Conservation (phyloP, 2,797 vertebrate species). For the Trichosurus vulpecula region DNA sequence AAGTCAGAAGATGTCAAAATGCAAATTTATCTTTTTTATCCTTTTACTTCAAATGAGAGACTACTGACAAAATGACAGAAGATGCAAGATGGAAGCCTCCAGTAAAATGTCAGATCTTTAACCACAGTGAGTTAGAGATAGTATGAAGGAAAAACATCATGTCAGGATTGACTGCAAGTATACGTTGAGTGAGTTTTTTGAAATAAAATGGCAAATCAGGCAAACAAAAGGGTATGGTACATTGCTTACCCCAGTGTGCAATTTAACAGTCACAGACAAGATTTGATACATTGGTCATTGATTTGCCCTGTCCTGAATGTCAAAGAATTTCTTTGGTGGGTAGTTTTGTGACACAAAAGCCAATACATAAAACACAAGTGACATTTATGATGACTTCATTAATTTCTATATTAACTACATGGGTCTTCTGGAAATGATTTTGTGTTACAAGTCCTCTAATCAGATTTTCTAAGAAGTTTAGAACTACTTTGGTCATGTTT, state of each 20-base stretch:
- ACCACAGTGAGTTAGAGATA: conserved; percentile 62
- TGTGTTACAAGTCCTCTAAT: neutral
- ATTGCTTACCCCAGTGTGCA: conserved; percentile 38
- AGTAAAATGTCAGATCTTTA: conserved; percentile 78
- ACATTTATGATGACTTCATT: conserved; percentile 57
- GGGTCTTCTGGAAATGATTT: conserved; percentile 17
- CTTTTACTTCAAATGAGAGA: conserved; percentile 81
- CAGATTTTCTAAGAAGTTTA: neutral
- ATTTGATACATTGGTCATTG: conserved; percentile 57
- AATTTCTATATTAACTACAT: conserved; percentile 47
- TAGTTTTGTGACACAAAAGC: conserved; percentile 14
- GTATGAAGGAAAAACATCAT: conserved; percentile 46
- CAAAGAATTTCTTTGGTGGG: conserved; percentile 45
- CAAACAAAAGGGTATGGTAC: conserved; percentile 54
- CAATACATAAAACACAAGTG: conserved; percentile 19
- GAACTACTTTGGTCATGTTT: neutral
- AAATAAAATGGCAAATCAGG: conserved; percentile 50
- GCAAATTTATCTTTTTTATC: conserved; percentile 84
- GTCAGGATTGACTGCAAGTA: conserved; percentile 52
- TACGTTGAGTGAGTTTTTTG: conserved; percentile 31
- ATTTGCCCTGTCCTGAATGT: conserved; percentile 56
- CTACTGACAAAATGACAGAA: conserved; percentile 84
- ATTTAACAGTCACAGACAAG: conserved; percentile 44
- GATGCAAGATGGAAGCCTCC: conserved; percentile 63
- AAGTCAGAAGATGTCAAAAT: conserved; percentile 80